These are phyloP conservation scores for Parapsyche elsis DNA, from an alignment of 1,140 invertebrate species.

Conservation along the genomic window DNA sequence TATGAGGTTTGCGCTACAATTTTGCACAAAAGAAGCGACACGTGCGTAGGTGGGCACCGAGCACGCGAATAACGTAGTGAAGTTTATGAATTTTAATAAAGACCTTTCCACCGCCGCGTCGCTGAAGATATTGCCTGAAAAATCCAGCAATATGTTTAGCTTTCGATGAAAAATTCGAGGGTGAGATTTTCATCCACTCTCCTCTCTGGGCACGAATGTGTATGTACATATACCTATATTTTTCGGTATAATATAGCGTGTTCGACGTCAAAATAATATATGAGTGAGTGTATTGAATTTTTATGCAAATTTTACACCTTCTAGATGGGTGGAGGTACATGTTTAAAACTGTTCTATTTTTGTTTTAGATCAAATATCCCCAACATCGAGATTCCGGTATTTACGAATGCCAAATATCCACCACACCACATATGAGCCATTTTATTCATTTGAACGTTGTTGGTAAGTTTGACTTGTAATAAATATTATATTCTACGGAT, in stretches of 20 bases:
- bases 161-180: constrained; percentile 34
- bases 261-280: too few species aligned
- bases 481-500: too few species aligned
- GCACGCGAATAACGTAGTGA: constrained; percentile 22
- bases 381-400: constrained; percentile 83
- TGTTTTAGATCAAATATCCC: constrained; percentile 81
- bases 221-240: too few species aligned
- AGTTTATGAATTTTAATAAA: constrained; percentile 43
- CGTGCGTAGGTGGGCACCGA: neutral
- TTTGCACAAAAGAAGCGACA: neutral
- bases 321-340: neutral
- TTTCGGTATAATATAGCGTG: too few species aligned
- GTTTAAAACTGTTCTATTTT: constrained; percentile 51
- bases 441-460: constrained; percentile 87
- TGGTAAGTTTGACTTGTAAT: constrained; percentile 72
- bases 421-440: constrained; percentile 89
- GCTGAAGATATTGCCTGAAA: constrained; percentile 29
- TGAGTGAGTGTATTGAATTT: too few species aligned
- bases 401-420: constrained; percentile 92
- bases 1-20: too few species aligned
- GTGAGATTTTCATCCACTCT: neutral
- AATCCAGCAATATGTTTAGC: constrained; percentile 20
- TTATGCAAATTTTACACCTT: too few species aligned
- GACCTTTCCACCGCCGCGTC: neutral
- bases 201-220: too few species aligned